Evolutionary conservation across 2,888 invertebrate species (phyloP).

Genomic region (Drosophila kambysellisi): DNA sequence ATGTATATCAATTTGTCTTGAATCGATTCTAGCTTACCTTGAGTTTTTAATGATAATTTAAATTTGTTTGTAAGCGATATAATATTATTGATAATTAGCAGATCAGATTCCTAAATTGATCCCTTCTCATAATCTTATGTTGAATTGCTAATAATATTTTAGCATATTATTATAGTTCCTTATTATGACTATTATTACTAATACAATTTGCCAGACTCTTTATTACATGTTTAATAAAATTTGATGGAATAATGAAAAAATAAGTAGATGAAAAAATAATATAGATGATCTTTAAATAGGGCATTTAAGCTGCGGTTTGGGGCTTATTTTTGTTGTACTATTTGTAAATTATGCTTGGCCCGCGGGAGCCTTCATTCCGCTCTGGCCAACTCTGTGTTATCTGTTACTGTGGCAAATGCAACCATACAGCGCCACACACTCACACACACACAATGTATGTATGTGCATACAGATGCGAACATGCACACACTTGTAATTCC

Average conservation of each 20-base stretch:
- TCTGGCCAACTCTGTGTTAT: constrained; percentile 59
- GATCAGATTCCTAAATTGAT: background rate
- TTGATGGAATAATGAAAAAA: background rate
- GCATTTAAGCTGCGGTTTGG: constrained; percentile 10
- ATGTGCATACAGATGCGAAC: constrained; percentile 38
- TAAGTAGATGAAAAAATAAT: background rate
- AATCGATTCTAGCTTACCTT: background rate
- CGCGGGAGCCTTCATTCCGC: constrained; percentile 55
- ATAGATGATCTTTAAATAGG: background rate
- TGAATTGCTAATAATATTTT: too few species aligned
- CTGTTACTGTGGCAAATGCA: constrained; percentile 59
- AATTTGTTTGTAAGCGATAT: too few species aligned
- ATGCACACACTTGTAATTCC: constrained; percentile 76
- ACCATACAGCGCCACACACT: constrained; percentile 27
- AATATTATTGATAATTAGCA: background rate
- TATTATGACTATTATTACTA: background rate
- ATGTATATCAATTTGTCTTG: background rate
- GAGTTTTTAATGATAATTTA: background rate
- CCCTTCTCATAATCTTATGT: background rate
- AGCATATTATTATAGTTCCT: too few species aligned
- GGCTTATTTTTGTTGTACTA: constrained; percentile 13
- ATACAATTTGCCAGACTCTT: background rate
- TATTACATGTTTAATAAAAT: too few species aligned
- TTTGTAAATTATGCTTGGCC: constrained; percentile 56
- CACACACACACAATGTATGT: constrained; percentile 6